A percentile compares a stretch with the other conserved stretches of the same genome.
Evolutionary conservation across 1,140 invertebrate species (phyloP).

Genomic region (Drosophila auraria): DNA sequence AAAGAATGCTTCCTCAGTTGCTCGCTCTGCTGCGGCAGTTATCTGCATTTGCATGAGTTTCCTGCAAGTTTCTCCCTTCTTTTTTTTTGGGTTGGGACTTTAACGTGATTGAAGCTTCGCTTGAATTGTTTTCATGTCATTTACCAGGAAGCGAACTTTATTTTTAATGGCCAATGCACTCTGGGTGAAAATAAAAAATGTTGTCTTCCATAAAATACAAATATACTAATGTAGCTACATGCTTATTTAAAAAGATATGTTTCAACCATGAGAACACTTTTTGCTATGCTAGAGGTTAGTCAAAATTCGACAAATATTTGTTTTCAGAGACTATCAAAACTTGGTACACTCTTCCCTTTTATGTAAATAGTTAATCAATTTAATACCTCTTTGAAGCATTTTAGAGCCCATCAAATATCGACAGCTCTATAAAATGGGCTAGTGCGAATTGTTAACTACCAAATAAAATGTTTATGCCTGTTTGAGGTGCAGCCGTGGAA

Average conservation of each 20-base stretch:
- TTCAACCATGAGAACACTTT: neutral
- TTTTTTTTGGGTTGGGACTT: conserved; percentile 32
- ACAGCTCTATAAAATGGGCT: neutral
- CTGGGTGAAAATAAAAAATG: neutral
- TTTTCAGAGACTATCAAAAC: too few species aligned
- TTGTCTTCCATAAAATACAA: neutral
- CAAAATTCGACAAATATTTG: too few species aligned
- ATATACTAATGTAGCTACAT: neutral
- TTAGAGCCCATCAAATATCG: neutral
- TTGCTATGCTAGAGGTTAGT: neutral
- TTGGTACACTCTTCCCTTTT: too few species aligned
- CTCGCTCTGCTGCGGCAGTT: conserved; percentile 21
- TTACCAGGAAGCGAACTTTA: conserved; percentile 38
- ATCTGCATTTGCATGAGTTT: conserved; percentile 66
- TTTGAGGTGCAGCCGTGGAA: conserved; percentile 8
- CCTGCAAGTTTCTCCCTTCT: conserved; percentile 20
- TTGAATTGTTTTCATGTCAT: conserved; percentile 58
- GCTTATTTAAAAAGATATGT: too few species aligned
- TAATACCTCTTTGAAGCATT: too few species aligned
- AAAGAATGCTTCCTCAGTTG: conserved; percentile 64
- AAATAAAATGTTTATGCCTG: neutral
- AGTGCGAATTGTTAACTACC: neutral
- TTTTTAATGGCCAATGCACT: conserved; percentile 24
- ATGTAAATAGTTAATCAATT: neutral
- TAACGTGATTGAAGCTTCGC: conserved; percentile 75